These are phyloP conservation scores for Orchestes rusci DNA, from an alignment of 2,888 invertebrate species.

Conservation along the genomic window DNA sequence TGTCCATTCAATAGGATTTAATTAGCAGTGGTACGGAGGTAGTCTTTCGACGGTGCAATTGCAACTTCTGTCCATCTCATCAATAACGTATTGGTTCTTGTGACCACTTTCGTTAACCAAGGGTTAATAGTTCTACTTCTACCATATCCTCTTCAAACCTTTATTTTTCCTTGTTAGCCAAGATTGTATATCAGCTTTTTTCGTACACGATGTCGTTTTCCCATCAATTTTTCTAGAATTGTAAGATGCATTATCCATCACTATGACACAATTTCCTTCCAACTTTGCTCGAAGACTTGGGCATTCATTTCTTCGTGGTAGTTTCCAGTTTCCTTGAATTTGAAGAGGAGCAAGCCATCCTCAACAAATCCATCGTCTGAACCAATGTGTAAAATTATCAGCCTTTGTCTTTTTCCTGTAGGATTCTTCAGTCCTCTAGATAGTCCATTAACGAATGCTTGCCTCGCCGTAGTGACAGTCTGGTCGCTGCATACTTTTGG, in stretches of 20 bases:
- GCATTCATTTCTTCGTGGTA: slow-evolving; percentile 21
- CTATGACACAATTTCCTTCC: slow-evolving; percentile 20
- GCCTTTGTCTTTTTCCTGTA: slow-evolving; percentile 13
- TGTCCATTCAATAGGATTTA: slow-evolving; percentile 1
- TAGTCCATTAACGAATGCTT: slow-evolving; percentile 10
- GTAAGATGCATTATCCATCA: slow-evolving; percentile 25
- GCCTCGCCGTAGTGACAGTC: too few relatives aligned
- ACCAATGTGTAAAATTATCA: slow-evolving; percentile 16
- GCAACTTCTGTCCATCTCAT: slow-evolving; percentile 29
- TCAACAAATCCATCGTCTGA: slow-evolving; percentile 22
- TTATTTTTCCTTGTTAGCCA: slow-evolving; percentile 22
- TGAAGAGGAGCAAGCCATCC: slow-evolving; percentile 10
- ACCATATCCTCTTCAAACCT: too few relatives aligned
- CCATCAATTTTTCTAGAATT: slow-evolving; percentile 13
- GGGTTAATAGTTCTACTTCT: too few relatives aligned
- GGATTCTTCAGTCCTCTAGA: slow-evolving; percentile 23
- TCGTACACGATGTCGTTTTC: slow-evolving; percentile 19
- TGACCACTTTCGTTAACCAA: too few relatives aligned
- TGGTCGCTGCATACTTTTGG: too few relatives aligned
- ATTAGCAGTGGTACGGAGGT: not conserved
- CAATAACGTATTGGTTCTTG: slow-evolving; percentile 29
- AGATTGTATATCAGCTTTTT: slow-evolving; percentile 25
- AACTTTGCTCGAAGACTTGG: slow-evolving; percentile 18
- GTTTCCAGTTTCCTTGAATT: slow-evolving; percentile 19
- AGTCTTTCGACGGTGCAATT: not conserved